Evolutionary conservation across 2,797 vertebrate species (phyloP), one percentile per base, ranked within the genome.

Genomic region (Parauchenoglanis punctatus): DNA sequence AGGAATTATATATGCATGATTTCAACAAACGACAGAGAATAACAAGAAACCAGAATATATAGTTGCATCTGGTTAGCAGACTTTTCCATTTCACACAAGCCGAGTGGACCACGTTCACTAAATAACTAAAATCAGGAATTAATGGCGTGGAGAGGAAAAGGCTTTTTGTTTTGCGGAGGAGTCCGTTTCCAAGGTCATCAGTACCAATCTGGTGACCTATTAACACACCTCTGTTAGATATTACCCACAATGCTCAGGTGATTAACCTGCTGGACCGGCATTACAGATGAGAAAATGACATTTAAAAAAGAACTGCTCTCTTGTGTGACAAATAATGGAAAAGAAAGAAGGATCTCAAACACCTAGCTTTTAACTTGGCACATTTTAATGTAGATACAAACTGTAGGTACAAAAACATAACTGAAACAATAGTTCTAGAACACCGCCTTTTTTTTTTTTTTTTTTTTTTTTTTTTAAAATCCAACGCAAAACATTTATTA

Each of bases 301-400:
- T 80, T 40, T 63, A 73, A 54, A 75, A 75, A 77, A 80, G 18
- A 44, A 56, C 46, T 40, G 25, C 49, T 13, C 28, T 78, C 11
- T 46, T 54, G 63, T 46, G 31, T 44, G 4, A 70, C 13, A 81
- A 70, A 70, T 63, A 18, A 70, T 68, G 28, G 56, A 35, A 67
- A 52, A 49, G 49, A 49, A 49, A 28, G 52, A 46, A 31, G 4
- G 46, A 59, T 35, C 4, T 20, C 1, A 4, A 72, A 54, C 54
- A 85, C 10, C 17, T 44, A 40, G 10, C 17, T 81, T 88, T 91
- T 87, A 89, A 89, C 86, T 67, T 58, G 49, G 49, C 65, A 46
- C 58, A 52, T 89, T 91, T 93, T 91, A 91, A 90, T 93, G 58
- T 70, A 56, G 49, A 87, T 90, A 90, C 86, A 91, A 91, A 92